phyloP scores from a whole-genome alignment of 2,113 vertebrate species.

The Carassius carassius region DNA sequence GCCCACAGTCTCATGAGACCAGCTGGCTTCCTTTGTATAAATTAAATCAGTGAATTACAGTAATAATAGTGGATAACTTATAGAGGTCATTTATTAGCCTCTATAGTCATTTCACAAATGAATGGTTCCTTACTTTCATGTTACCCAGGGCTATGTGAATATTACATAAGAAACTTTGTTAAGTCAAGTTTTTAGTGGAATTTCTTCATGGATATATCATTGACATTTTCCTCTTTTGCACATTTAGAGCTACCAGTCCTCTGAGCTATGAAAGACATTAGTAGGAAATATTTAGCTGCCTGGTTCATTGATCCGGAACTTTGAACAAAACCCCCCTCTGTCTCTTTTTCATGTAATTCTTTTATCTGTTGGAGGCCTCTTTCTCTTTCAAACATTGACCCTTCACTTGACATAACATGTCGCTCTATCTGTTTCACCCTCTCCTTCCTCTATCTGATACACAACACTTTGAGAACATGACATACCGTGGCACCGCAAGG shows the following conservation, averaged over 20 bases:
- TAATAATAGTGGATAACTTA: conserved; percentile 60
- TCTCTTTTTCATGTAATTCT: conserved; percentile 20
- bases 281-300: conserved; percentile 47
- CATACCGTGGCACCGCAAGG: not conserved
- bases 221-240: conserved; percentile 34
- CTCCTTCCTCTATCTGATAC: conserved; percentile 17
- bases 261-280: conserved; percentile 36
- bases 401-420: conserved; percentile 34
- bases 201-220: conserved; percentile 34
- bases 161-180: conserved; percentile 30
- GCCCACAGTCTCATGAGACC: conserved; percentile 26
- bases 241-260: conserved; percentile 41
- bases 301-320: conserved; percentile 53
- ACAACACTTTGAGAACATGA: conserved; percentile 31
- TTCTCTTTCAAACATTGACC: conserved; percentile 25
- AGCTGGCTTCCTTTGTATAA: conserved; percentile 46
- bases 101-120: conserved; percentile 62
- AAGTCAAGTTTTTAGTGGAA: conserved; percentile 20
- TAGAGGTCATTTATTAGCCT: conserved; percentile 55
- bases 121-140: conserved; percentile 39
- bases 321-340: conserved; percentile 49
- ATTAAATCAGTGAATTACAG: conserved; percentile 52
- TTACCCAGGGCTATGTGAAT: conserved; percentile 50
- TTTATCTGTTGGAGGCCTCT: conserved; percentile 2
- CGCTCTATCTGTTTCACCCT: conserved; percentile 21